Base-by-base conservation (phyloP, 2,113 vertebrate genomes). In the Patagioenas fasciata region DNA sequence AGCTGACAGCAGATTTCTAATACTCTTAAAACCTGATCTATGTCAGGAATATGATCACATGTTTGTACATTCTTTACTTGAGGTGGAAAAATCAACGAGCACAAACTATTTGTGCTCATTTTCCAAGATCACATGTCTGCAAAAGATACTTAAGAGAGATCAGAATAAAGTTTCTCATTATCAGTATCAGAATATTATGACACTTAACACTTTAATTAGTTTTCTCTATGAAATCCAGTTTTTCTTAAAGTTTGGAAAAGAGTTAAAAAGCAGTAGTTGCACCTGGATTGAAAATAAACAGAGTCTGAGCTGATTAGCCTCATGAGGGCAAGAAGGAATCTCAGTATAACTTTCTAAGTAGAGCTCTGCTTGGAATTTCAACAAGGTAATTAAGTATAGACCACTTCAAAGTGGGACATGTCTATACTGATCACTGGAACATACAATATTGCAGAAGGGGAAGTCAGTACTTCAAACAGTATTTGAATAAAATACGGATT, bases 361-460 rank as follows among this genome's bases (percentile, higher is more conserved):
- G 38, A 86, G 73, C 77, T 90, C 85, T 91, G 92, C 92, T 85
- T 87, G 96, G 97, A 97, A 96, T 95, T 90, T 96, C 69, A 96
- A 95, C 28, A 53, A 54, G 61, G 48, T 78, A 97, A 95, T 96
- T 93, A 96, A 95, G 58, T 69, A 88, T 5, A 94, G 89, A 93
- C 81, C 84, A 86, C 93, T 94, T 79, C 93, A 91, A 96, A 97
- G 91, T 14, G 50, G 79, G 93, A 96, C 93, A 16, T 91, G 86
- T 85, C 93, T 88, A 23, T 38, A 86, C 91, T 40, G 75, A 96
- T 95, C 93, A 93, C 53, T 89, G 82, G 21, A 96, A 89, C 17
- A 25, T 25, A 47, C 17, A 75, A 4, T 51, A 57, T 3, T 73
- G 51, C 36, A 91, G 58, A 88, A 86, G 65, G 75, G 61, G 80